These are phyloP conservation scores for Halcyon leucocephala DNA, from an alignment of 2,797 vertebrate species.

Conservation along the genomic window DNA sequence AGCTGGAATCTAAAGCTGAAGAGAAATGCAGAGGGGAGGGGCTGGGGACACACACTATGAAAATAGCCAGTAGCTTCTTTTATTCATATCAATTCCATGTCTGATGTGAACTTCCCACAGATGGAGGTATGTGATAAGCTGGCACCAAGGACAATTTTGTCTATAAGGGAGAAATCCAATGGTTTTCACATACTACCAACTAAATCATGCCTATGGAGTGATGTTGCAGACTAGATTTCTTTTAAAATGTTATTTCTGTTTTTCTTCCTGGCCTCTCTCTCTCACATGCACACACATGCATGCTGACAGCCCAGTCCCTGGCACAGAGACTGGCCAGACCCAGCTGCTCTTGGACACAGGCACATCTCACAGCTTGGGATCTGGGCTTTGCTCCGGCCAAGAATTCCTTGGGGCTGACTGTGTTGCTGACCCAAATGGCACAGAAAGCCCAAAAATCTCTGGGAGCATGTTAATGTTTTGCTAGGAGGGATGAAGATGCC, in stretches of 20 bases:
- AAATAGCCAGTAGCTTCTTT: not conserved
- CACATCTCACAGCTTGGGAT: not conserved
- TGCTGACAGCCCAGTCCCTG: not conserved
- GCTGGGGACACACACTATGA: not conserved
- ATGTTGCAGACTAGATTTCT: not conserved
- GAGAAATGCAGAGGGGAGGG: not conserved
- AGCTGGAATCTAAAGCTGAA: not conserved
- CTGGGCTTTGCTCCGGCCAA: not conserved
- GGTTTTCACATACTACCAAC: not conserved
- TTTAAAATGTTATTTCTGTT: not conserved
- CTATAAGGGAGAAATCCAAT: not conserved
- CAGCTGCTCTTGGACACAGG: conserved; percentile 40
- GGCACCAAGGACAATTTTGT: not conserved
- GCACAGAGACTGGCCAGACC: not conserved
- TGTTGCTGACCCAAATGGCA: not conserved
- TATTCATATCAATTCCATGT: not conserved
- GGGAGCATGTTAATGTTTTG: not conserved
- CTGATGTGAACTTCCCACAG: not conserved
- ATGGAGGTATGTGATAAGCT: not conserved
- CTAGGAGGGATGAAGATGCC: not conserved
- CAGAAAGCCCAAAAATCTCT: not conserved
- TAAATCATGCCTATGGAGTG: not conserved
- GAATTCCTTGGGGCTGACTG: not conserved
- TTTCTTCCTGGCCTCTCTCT: not conserved
- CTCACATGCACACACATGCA: not conserved